Percentiles rank a stretch among this genome's conserved stretches.
Evolutionary conservation across 1,140 invertebrate genomes (phyloP).

Genomic region (Pararge aegeria): DNA sequence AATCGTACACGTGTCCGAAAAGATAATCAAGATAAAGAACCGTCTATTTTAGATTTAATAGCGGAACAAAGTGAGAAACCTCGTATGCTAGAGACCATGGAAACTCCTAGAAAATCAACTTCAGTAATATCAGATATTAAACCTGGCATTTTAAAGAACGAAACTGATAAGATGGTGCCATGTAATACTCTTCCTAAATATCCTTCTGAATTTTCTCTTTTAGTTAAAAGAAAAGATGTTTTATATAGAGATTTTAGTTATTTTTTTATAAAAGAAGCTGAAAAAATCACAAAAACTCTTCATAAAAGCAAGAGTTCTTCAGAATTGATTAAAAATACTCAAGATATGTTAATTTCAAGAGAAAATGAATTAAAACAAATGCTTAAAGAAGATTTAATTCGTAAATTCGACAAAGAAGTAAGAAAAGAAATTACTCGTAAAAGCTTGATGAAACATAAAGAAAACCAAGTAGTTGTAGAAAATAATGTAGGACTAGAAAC

Average conservation of each 20-base stretch:
- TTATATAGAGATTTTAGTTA: constrained; percentile 37
- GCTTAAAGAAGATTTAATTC: constrained; percentile 16
- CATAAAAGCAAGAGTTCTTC: constrained; percentile 39
- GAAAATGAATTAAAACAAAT: constrained; percentile 33
- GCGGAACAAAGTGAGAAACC: not conserved
- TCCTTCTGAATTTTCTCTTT: not conserved
- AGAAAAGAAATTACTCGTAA: constrained; percentile 16
- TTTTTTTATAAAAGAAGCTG: constrained; percentile 39
- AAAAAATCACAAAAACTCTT: constrained; percentile 20
- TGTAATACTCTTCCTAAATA: not conserved
- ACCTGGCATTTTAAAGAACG: not conserved
- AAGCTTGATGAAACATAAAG: constrained; percentile 10
- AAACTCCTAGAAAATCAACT: too few species aligned
- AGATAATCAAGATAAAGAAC: not conserved
- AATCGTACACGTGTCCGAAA: not conserved
- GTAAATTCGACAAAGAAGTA: constrained; percentile 30
- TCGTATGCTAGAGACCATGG: not conserved
- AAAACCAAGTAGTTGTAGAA: constrained; percentile 20
- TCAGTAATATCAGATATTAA: not conserved
- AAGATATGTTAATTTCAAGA: constrained; percentile 37
- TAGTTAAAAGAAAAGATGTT: not conserved
- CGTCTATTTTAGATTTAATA: not conserved
- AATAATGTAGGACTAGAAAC: constrained; percentile 22
- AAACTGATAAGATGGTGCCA: too few species aligned
- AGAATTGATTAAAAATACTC: constrained; percentile 50